phyloP scores from a whole-genome alignment of 2,888 invertebrate genomes.

The Eilema griseolum region DNA sequence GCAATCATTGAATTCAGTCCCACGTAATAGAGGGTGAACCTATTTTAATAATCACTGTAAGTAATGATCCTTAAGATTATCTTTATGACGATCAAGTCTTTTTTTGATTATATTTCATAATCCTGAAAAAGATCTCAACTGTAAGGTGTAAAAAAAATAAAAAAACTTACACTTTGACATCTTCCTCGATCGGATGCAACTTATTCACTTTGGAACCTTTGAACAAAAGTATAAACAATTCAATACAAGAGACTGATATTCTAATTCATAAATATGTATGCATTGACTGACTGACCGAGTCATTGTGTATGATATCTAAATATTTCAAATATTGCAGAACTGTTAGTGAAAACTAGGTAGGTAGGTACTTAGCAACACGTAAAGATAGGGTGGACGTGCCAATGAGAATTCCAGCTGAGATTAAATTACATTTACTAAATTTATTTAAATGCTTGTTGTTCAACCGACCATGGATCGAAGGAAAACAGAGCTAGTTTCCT shows the following conservation, averaged over 20 bases:
- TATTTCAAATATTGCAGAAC: slow-evolving; percentile 9
- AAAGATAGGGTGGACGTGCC: slow-evolving; percentile 11
- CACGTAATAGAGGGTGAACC: no score
- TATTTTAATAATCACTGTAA: not conserved
- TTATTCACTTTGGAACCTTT: slow-evolving; percentile 53
- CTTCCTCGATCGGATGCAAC: slow-evolving; percentile 38
- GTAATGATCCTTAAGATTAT: not conserved
- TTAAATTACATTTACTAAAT: not conserved
- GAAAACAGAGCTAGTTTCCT: not conserved
- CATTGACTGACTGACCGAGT: slow-evolving; percentile 31
- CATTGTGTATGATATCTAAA: slow-evolving; percentile 34
- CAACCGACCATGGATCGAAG: not conserved
- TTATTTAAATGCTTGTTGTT: not conserved
- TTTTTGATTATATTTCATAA: slow-evolving; percentile 5
- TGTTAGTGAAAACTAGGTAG: slow-evolving; percentile 4
- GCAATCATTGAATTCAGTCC: no score
- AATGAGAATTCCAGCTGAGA: not conserved
- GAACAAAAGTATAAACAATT: slow-evolving; percentile 37
- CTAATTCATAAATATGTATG: slow-evolving; percentile 6
- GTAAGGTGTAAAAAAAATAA: slow-evolving; percentile 1
- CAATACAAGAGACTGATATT: slow-evolving; percentile 5
- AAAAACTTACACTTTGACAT: slow-evolving; percentile 65
- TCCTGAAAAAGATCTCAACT: not conserved
- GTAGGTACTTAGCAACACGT: not conserved
- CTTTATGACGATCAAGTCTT: not conserved